Percentiles rank a stretch among this genome's conserved stretches.
These are phyloP conservation scores for Pocillopora damicornis DNA, from an alignment of 64 coral and sea anemone genomes.

Conservation along the genomic window DNA sequence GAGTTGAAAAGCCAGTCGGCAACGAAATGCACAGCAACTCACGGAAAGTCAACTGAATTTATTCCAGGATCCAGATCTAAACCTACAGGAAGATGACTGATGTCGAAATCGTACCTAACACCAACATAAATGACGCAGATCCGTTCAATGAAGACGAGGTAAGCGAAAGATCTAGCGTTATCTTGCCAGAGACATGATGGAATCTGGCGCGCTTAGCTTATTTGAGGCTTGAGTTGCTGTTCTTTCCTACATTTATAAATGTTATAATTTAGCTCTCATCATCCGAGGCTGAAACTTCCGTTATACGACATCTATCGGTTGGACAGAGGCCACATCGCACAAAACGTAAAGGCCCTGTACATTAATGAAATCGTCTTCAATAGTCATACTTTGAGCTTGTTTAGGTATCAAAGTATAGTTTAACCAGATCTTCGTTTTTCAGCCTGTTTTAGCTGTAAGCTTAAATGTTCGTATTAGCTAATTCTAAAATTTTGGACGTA, in stretches of 20 bases:
- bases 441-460: neutral
- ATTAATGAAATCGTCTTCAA: no score
- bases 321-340: no score
- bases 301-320: no score
- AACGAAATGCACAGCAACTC: slow-evolving; percentile 25
- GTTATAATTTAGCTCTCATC: neutral
- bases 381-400: no score
- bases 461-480: neutral
- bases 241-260: neutral
- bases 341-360: no score
- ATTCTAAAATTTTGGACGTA: no score
- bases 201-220: neutral
- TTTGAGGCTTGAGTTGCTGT: neutral
- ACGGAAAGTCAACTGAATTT: neutral
- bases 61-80: neutral
- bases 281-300: neutral
- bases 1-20: slow-evolving; percentile 5
- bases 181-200: neutral
- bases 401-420: no score
- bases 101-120: neutral
- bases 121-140: slow-evolving; percentile 26
- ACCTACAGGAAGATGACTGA: neutral
- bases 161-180: neutral
- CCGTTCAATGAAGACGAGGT: slow-evolving; percentile 73
- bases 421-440: no score